Conservation (phyloP, 2,797 vertebrate genomes). For the Coendou prehensilis region DNA sequence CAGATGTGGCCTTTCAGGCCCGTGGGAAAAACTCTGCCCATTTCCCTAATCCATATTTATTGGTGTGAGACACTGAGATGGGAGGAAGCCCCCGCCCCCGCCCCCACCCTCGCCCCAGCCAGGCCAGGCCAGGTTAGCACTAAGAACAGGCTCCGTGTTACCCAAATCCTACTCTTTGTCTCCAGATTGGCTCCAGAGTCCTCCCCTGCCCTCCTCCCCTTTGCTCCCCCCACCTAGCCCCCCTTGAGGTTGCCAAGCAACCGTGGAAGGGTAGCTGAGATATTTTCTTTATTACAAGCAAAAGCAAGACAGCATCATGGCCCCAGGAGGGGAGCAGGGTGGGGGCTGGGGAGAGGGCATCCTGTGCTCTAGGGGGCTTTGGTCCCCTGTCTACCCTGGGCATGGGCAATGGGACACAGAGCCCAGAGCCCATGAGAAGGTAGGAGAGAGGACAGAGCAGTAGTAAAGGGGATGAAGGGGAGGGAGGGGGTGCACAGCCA, state of each 20-base stretch:
- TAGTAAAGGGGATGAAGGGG: neutral
- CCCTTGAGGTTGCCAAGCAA: conserved; percentile 91
- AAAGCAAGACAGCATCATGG: conserved; percentile 88
- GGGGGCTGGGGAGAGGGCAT: conserved; percentile 65
- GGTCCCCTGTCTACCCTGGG: conserved; percentile 31
- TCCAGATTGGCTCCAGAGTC: conserved; percentile 91
- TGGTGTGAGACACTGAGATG: conserved; percentile 88
- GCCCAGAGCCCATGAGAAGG: conserved; percentile 14
- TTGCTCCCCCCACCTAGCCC: conserved; percentile 81
- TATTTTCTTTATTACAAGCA: conserved; percentile 92
- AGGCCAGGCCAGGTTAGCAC: conserved; percentile 88
- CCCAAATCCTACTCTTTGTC: conserved; percentile 92
- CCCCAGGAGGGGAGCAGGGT: conserved; percentile 74
- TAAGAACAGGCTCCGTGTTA: conserved; percentile 90
- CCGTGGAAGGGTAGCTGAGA: conserved; percentile 90
- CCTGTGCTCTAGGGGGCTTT: conserved; percentile 62
- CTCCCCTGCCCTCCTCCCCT: conserved; percentile 86
- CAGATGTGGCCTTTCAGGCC: conserved; percentile 90
- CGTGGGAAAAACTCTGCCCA: conserved; percentile 89
- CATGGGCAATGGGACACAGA: neutral
- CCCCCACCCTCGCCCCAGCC: conserved; percentile 69
- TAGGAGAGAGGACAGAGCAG: conserved; percentile 7
- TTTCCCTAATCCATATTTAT: conserved; percentile 93
- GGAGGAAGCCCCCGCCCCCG: conserved; percentile 75
- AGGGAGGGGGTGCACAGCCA: neutral